phyloP scores from a whole-genome alignment of 2,113 vertebrate genomes.

The Oceanodroma tethys region DNA sequence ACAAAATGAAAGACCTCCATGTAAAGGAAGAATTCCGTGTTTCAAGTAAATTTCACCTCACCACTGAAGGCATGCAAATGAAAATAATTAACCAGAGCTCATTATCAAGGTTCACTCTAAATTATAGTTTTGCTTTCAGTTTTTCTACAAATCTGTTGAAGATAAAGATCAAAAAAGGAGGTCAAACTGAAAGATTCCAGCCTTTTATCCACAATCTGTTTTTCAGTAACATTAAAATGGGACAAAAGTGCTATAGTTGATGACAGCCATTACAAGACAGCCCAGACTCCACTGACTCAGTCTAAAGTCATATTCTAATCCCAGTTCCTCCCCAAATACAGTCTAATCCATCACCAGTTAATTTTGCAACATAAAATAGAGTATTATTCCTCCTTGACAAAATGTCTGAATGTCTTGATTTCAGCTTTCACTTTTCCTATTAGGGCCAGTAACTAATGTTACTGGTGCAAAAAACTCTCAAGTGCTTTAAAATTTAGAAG shows the following conservation, averaged over 20 bases:
- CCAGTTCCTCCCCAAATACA: not conserved
- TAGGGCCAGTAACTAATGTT: not conserved
- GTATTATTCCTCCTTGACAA: not conserved
- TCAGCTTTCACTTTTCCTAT: not conserved
- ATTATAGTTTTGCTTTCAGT: not conserved
- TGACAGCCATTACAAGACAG: not conserved
- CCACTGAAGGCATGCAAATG: not conserved
- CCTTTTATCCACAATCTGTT: not conserved
- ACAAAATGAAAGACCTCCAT: not conserved
- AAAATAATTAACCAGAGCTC: constrained; percentile 1
- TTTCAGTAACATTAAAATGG: not conserved
- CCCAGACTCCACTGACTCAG: not conserved
- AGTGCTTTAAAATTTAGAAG: not conserved
- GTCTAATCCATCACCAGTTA: not conserved
- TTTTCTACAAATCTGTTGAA: not conserved
- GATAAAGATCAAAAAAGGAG: not conserved
- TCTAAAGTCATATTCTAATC: not conserved
- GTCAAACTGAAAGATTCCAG: not conserved
- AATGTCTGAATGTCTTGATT: not conserved
- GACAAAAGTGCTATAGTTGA: not conserved
- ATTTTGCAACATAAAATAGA: not conserved
- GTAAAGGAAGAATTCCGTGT: not conserved
- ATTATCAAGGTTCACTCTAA: not conserved
- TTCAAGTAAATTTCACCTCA: not conserved
- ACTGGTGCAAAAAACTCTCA: not conserved